Evolutionary conservation across 2,797 vertebrate species (phyloP).

Genomic region (Monodelphis domestica): DNA sequence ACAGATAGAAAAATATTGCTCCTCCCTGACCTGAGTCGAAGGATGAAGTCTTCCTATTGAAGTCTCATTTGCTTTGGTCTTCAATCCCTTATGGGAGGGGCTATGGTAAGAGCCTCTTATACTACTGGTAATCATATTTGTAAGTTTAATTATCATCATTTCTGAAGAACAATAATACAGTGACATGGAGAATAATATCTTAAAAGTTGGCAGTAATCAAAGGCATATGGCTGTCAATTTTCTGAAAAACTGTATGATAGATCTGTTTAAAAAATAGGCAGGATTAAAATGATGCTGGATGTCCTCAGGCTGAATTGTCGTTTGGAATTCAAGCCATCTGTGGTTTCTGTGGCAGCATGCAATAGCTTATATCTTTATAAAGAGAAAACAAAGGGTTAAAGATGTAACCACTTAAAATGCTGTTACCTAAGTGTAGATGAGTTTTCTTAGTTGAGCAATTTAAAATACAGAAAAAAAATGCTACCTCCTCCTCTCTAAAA

Average conservation of each 20-base stretch:
- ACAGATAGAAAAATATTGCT: background rate
- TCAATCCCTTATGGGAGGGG: background rate
- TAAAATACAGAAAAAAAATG: background rate
- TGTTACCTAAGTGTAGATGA: background rate
- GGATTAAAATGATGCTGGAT: slow-evolving; percentile 7
- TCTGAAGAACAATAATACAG: slow-evolving; percentile 46
- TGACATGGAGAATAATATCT: slow-evolving; percentile 33
- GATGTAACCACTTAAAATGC: slow-evolving; percentile 39
- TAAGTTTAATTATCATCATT: background rate
- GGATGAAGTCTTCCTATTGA: background rate
- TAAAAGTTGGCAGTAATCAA: slow-evolving; percentile 7
- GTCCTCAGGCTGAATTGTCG: background rate
- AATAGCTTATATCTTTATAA: background rate
- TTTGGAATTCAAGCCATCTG: slow-evolving; percentile 36
- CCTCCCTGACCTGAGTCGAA: background rate
- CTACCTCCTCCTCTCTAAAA: background rate
- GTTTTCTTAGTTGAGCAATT: slow-evolving; percentile 21
- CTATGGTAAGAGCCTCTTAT: background rate
- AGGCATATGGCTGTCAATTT: slow-evolving; percentile 5
- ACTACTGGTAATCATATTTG: background rate
- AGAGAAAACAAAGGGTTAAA: slow-evolving; percentile 14
- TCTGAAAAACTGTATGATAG: slow-evolving; percentile 25
- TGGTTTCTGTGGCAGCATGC: background rate
- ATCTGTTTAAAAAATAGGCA: slow-evolving; percentile 26
- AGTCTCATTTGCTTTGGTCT: background rate